phyloP scores from a whole-genome alignment of 1,140 invertebrate species.

The Drosophila hydei region DNA sequence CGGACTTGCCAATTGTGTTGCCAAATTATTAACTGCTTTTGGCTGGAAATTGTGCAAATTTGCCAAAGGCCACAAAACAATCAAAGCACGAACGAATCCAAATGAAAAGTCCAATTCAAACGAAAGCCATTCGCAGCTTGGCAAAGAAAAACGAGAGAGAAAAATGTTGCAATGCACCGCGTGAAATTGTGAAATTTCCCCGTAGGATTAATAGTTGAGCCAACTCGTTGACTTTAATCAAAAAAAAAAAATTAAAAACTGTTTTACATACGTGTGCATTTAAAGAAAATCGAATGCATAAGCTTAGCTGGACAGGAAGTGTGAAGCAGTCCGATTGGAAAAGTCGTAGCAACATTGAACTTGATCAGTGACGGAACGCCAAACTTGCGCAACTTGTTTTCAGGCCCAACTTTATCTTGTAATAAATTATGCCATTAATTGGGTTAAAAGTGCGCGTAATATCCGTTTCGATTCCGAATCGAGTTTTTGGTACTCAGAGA shows the following conservation, averaged over 20 bases:
- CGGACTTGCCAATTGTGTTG: slow-evolving; percentile 25
- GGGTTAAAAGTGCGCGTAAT: slow-evolving; percentile 65
- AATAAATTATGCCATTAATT: slow-evolving; percentile 41
- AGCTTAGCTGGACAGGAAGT: slow-evolving; percentile 55
- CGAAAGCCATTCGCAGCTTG: slow-evolving; percentile 50
- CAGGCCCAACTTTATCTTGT: background rate
- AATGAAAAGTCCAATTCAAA: slow-evolving; percentile 71
- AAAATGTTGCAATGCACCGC: slow-evolving; percentile 63
- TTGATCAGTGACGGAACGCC: slow-evolving; percentile 46
- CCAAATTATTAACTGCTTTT: slow-evolving; percentile 66
- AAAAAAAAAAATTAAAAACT: slow-evolving; percentile 22
- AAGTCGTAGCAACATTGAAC: slow-evolving; percentile 69
- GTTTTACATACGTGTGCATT: slow-evolving; percentile 42
- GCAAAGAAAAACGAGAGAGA: slow-evolving; percentile 18
- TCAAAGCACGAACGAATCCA: slow-evolving; percentile 69
- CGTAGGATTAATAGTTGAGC: slow-evolving; percentile 42
- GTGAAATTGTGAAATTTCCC: slow-evolving; percentile 70
- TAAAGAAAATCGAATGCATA: slow-evolving; percentile 32
- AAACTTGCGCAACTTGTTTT: slow-evolving; percentile 65
- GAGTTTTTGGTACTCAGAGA: background rate
- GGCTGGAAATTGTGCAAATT: slow-evolving; percentile 64
- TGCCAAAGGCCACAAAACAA: slow-evolving; percentile 67
- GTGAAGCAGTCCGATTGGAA: slow-evolving; percentile 35
- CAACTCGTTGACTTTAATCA: slow-evolving; percentile 13
- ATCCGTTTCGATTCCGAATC: slow-evolving; percentile 25